Percentiles rank a stretch among this genome's conserved stretches.
phyloP scores from a whole-genome alignment of 2,888 invertebrate genomes.

The Drosophila eohydei region DNA sequence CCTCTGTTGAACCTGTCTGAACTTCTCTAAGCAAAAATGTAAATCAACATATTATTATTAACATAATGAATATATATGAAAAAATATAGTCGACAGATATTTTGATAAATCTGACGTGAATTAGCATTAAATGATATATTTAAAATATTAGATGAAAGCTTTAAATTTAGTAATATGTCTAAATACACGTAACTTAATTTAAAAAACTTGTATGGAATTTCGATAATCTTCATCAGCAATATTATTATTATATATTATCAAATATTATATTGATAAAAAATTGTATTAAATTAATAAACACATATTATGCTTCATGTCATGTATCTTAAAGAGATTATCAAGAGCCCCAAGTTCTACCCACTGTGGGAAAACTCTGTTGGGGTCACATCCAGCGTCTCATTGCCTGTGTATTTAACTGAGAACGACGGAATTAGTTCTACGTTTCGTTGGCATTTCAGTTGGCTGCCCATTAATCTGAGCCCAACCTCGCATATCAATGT shows the following conservation, averaged over 20 bases:
- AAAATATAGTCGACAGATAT: not conserved
- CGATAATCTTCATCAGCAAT: too few species aligned
- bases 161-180: too few species aligned
- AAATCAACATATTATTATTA: too few species aligned
- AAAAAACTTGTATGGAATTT: too few species aligned
- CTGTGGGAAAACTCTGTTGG: slow-evolving; percentile 44
- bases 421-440: slow-evolving; percentile 78
- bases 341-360: slow-evolving; percentile 27
- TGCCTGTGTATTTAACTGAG: slow-evolving; percentile 53
- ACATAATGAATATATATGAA: not conserved
- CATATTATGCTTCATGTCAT: not conserved
- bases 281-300: not conserved
- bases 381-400: slow-evolving; percentile 23
- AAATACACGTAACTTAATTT: too few species aligned
- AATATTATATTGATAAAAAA: too few species aligned
- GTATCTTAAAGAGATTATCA: not conserved
- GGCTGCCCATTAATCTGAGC: slow-evolving; percentile 63
- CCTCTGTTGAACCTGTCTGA: too few species aligned
- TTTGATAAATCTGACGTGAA: not conserved
- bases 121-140: not conserved
- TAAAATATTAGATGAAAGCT: too few species aligned
- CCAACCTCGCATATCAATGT: slow-evolving; percentile 42
- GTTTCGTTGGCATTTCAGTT: slow-evolving; percentile 72
- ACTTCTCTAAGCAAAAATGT: too few species aligned
- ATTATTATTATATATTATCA: too few species aligned